Percentiles rank a stretch among this genome's conserved stretches.
These are phyloP conservation scores for Eupithecia pulchellata DNA, from an alignment of 2,888 invertebrate genomes.

Conservation along the genomic window DNA sequence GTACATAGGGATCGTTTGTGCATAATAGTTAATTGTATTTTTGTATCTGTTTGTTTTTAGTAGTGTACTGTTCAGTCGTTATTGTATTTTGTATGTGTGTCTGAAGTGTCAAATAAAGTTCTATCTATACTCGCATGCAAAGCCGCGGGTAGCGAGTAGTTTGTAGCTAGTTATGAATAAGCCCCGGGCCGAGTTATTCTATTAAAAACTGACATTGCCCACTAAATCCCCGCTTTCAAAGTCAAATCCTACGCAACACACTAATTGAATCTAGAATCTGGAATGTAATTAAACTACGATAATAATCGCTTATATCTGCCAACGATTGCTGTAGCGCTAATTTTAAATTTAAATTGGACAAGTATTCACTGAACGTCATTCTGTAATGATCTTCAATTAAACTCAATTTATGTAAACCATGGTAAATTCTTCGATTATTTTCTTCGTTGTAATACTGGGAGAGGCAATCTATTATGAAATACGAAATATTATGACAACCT, in stretches of 20 bases:
- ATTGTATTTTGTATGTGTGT: too few species aligned
- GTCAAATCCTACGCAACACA: conserved; percentile 22
- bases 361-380: not conserved
- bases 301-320: conserved; percentile 35
- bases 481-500: too few species aligned
- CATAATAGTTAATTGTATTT: too few species aligned
- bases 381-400: not conserved
- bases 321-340: conserved; percentile 39
- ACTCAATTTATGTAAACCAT: not conserved
- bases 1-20: too few species aligned
- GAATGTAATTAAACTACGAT: conserved; percentile 9
- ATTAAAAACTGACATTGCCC: conserved; percentile 13
- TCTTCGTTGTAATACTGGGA: not conserved
- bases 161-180: not conserved
- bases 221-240: conserved; percentile 23
- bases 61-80: too few species aligned
- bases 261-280: conserved; percentile 5
- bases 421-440: not conserved
- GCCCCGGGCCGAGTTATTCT: not conserved
- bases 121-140: not conserved
- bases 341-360: conserved; percentile 29
- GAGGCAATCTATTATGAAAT: not conserved
- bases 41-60: too few species aligned
- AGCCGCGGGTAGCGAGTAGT: not conserved
- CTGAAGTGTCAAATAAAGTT: too few species aligned